Conservation (phyloP, 2,113 vertebrate species). For the Zosterops pallidus region DNA sequence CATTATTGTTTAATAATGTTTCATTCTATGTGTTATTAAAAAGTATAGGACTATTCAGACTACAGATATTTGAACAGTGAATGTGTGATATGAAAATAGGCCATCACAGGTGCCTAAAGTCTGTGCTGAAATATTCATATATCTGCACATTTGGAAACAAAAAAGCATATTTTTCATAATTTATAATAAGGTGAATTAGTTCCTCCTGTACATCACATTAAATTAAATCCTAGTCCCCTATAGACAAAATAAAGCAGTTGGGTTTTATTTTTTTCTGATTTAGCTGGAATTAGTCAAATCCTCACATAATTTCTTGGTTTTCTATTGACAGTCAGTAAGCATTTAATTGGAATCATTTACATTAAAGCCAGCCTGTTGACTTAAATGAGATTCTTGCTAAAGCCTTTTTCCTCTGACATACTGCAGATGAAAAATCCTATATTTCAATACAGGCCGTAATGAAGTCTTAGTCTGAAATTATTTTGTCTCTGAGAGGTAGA, state of each 20-base stretch:
- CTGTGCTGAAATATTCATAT: not conserved
- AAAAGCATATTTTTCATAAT: not conserved
- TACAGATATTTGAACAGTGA: not conserved
- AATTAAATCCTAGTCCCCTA: not conserved
- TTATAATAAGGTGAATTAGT: not conserved
- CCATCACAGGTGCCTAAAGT: not conserved
- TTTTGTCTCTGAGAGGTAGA: not conserved
- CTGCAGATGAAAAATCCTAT: not conserved
- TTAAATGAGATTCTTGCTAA: not conserved
- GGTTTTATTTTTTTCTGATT: accelerated
- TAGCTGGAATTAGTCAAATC: not conserved
- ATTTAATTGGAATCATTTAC: not conserved
- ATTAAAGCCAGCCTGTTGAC: not conserved
- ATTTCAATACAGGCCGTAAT: not conserved
- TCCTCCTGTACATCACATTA: not conserved
- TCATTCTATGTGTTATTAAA: not conserved
- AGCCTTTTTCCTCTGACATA: not conserved
- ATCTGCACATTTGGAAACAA: not conserved
- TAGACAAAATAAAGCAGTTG: not conserved
- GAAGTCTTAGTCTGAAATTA: not conserved
- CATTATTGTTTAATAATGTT: not conserved
- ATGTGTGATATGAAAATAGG: not conserved
- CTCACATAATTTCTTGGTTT: not conserved
- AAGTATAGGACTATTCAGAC: not conserved
- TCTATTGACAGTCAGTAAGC: not conserved